These are phyloP conservation scores for Drosophila mayaguana DNA, from an alignment of 2,888 invertebrate genomes.

Conservation along the genomic window DNA sequence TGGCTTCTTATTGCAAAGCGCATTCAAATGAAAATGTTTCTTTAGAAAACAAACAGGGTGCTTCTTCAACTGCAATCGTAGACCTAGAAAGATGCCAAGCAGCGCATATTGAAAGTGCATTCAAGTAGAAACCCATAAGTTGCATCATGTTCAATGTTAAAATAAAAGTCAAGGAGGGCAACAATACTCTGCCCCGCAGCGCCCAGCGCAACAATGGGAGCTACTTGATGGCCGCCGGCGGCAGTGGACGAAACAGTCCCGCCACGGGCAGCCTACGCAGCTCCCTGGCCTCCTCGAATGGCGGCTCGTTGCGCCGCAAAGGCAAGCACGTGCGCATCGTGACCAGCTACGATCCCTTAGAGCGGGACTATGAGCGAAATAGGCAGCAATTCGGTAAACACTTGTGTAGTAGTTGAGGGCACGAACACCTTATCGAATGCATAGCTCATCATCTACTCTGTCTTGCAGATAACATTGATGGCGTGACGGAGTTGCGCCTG, in stretches of 20 bases:
- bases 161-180: constrained; percentile 85
- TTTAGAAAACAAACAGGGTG: constrained; percentile 48
- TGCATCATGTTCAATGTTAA: constrained; percentile 85
- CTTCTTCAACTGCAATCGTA: constrained; percentile 5
- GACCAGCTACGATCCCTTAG: constrained; percentile 80
- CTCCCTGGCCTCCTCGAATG: constrained; percentile 83
- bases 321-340: constrained; percentile 85
- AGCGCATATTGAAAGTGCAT: constrained; percentile 67
- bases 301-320: constrained; percentile 83
- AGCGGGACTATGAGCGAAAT: constrained; percentile 68
- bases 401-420: constrained; percentile 6
- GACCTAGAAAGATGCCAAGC: constrained; percentile 47
- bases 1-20: constrained; percentile 49
- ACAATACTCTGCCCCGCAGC: constrained; percentile 83
- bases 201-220: constrained; percentile 64
- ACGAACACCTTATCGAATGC: not conserved
- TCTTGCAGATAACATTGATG: constrained; percentile 83
- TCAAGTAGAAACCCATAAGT: constrained; percentile 47
- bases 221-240: constrained; percentile 17
- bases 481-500: constrained; percentile 88
- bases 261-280: constrained; percentile 83
- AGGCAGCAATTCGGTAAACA: constrained; percentile 72
- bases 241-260: constrained; percentile 81
- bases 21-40: constrained; percentile 48
- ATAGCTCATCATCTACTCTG: not conserved